phyloP scores from a whole-genome alignment of 2,113 vertebrate species.

The Amphilophus citrinellus region DNA sequence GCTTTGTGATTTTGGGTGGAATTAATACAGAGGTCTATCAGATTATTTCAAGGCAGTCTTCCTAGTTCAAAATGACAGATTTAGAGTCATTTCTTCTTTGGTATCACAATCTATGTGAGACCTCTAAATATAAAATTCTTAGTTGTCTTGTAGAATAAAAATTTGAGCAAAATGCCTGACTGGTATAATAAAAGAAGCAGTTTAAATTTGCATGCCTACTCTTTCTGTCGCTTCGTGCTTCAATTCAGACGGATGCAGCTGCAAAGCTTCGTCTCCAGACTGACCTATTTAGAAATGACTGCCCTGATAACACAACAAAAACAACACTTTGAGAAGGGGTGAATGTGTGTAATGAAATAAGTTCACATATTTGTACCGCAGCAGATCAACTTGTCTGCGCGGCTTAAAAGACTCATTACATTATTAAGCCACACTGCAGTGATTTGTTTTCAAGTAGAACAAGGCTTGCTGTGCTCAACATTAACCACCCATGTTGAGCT shows the following conservation, averaged over 20 bases:
- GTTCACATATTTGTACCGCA: slow-evolving; percentile 70
- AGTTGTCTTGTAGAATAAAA: background rate
- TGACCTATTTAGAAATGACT: slow-evolving; percentile 73
- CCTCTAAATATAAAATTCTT: background rate
- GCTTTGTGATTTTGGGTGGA: slow-evolving; percentile 8
- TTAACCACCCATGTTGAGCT: slow-evolving; percentile 41
- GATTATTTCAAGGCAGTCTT: slow-evolving; percentile 35
- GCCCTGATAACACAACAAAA: slow-evolving; percentile 60
- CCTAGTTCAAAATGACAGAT: background rate
- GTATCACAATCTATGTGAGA: background rate
- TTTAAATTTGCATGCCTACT: background rate
- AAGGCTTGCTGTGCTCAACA: slow-evolving; percentile 56
- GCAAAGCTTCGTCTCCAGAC: slow-evolving; percentile 30
- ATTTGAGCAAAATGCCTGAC: background rate
- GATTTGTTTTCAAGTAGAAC: slow-evolving; percentile 76
- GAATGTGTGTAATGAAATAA: slow-evolving; percentile 69
- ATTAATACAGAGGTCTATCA: background rate
- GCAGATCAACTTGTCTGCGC: slow-evolving; percentile 75
- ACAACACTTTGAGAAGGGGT: slow-evolving; percentile 50
- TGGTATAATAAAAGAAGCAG: background rate
- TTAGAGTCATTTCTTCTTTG: background rate
- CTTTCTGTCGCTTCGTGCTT: slow-evolving; percentile 6
- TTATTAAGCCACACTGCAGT: slow-evolving; percentile 64
- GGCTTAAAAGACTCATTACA: slow-evolving; percentile 77
- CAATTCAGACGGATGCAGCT: slow-evolving; percentile 1